Conservation (phyloP, 1,140 invertebrate genomes). For the Condylostylus longicornis region DNA sequence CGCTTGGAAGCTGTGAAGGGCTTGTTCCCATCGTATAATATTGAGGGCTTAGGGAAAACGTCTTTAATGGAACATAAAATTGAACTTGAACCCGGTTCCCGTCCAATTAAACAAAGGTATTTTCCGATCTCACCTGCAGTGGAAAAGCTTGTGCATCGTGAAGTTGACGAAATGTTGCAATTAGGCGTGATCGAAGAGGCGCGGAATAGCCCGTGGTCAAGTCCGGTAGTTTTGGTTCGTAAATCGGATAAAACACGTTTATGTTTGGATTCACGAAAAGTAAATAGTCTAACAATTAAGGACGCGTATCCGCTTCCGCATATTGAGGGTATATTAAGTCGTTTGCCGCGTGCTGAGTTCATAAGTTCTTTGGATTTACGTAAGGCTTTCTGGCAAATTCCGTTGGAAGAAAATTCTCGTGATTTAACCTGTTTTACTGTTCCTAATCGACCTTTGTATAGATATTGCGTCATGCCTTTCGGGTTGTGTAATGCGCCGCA, state of each 20-base stretch:
- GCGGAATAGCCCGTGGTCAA: slow-evolving; percentile 16
- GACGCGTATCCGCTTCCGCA: slow-evolving; percentile 31
- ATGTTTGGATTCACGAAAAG: slow-evolving; percentile 25
- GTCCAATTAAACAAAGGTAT: slow-evolving; percentile 12
- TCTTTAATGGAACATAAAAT: slow-evolving; percentile 14
- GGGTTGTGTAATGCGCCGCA: slow-evolving; percentile 2
- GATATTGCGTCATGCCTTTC: slow-evolving; percentile 19
- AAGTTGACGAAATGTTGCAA: slow-evolving; percentile 7
- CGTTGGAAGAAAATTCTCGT: slow-evolving; percentile 12
- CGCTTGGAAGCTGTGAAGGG: slow-evolving; percentile 7
- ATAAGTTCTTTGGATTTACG: slow-evolving; percentile 29
- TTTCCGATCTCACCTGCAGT: slow-evolving; percentile 13
- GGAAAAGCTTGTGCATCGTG: background rate
- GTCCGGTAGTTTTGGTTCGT: slow-evolving; percentile 10
- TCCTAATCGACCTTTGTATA: slow-evolving; percentile 24
- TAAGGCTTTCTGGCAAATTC: slow-evolving; percentile 25
- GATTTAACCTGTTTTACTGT: slow-evolving; percentile 33
- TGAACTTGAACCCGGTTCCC: slow-evolving; percentile 12
- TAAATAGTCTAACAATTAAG: slow-evolving; percentile 22
- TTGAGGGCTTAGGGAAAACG: slow-evolving; percentile 17
- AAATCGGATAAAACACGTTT: slow-evolving; percentile 11
- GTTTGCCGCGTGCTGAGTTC: slow-evolving; percentile 11
- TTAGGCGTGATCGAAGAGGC: slow-evolving; percentile 12
- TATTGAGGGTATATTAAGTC: slow-evolving; percentile 32
- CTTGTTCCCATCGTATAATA: slow-evolving; percentile 6